These are phyloP conservation scores for Pterocles gutturalis DNA, from an alignment of 2,113 vertebrate species.

Conservation along the genomic window DNA sequence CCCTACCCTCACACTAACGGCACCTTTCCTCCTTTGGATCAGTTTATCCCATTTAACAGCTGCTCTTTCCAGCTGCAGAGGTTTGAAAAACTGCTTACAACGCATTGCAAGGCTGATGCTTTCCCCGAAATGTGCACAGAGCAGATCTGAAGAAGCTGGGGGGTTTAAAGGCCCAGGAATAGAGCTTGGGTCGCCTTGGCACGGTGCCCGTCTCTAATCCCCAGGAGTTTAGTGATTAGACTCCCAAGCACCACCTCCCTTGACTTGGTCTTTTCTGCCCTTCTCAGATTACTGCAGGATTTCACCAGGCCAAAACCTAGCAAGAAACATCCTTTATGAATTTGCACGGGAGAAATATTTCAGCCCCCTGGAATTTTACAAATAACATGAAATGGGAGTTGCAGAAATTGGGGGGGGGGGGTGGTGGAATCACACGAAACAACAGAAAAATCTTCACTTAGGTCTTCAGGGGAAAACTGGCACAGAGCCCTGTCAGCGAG, in stretches of 20 bases:
- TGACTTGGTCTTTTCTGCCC: constrained; percentile 45
- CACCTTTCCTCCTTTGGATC: not conserved
- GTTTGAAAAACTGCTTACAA: not conserved
- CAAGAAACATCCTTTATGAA: not conserved
- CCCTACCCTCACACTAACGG: rapidly evolving
- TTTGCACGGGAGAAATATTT: not conserved
- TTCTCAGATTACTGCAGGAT: constrained; percentile 19
- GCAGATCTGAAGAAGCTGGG: not conserved
- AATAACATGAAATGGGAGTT: not conserved
- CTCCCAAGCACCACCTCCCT: constrained; percentile 38
- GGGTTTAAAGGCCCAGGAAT: constrained; percentile 46
- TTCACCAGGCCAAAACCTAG: not conserved
- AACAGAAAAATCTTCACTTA: not conserved
- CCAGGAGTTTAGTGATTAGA: constrained; percentile 40
- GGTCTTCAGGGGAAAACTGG: not conserved
- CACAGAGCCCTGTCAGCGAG: not conserved
- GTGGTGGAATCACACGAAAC: rapidly evolving
- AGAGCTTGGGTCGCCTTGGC: constrained; percentile 29
- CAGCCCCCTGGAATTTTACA: not conserved
- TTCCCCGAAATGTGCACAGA: not conserved
- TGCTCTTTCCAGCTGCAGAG: not conserved
- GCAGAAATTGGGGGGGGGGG: not conserved
- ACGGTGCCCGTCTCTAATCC: not conserved
- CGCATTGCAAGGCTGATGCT: not conserved
- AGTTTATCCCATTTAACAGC: not conserved